Evolutionary conservation across 1,140 invertebrate genomes (phyloP), one percentile per base, ranked within the genome.

Genomic region (Drosophila aff.): DNA sequence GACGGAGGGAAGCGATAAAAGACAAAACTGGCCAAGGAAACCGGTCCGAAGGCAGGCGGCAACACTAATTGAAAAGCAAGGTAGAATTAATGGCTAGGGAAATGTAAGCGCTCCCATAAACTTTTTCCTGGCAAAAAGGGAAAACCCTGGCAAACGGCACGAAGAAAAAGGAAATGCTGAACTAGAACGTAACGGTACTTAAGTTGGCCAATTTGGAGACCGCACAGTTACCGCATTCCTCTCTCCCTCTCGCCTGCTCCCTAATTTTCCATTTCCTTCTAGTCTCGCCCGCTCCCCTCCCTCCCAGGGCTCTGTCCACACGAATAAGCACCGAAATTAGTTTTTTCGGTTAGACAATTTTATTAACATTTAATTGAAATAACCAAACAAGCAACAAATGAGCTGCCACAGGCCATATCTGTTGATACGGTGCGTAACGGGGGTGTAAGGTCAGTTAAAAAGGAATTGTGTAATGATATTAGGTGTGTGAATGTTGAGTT

Each of bases 51-150:
- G 67, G 57, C 68, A 59, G 72, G 59, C 64, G 61, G 57, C 74
- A 77, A 78, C 84, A 89, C 84, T 89, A 89, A 89, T 89, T 89
- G 84, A 89, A 89, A 90, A 81, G 81, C 81, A 90, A 89, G 81
- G 85, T 81, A 72, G 63, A 90, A 84, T 90, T 84, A 89, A 90
- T 89, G 85, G 84, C 81, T 79, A 63, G 85, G 85, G 85, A 89
- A 84, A 84, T 84, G 81, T 55, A 72, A 79, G 76, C 75, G 75
- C 76, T 47, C 36, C 79, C 80, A 77, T 53, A 65, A 55, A 65
- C 43, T 75, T 64, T 83, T 75, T 47, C 44, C 57, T 38, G 21
- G 59, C 65, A 18, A 57, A 50, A 62, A 40, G 40, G 52, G 52
- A 55, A 77, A 77, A 68, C 46, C 38, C 47, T 11, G 26, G 59